These are phyloP conservation scores for Diploscapter pachys DNA, from an alignment of 1,140 invertebrate species.

Conservation along the genomic window DNA sequence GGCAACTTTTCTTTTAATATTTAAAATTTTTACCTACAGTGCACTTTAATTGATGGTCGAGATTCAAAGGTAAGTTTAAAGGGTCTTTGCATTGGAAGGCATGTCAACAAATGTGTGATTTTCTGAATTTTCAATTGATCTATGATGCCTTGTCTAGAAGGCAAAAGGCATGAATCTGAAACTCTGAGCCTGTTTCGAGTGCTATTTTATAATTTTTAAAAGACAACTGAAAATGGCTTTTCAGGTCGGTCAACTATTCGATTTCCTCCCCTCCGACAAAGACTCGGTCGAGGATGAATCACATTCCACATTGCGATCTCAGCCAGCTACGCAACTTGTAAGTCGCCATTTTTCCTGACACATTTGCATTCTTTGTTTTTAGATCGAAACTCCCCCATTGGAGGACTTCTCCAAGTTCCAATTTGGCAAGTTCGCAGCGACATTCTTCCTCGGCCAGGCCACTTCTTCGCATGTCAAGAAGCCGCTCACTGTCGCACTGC, in stretches of 20 bases:
- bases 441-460: conserved; percentile 93
- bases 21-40: conserved; percentile 7
- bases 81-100: background rate
- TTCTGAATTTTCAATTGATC: background rate
- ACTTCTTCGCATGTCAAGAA: conserved; percentile 88
- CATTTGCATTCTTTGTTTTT: background rate
- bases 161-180: too few relatives aligned
- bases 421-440: conserved; percentile 95
- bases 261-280: conserved; percentile 77
- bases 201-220: background rate
- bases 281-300: too few relatives aligned
- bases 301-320: conserved; percentile 4
- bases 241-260: conserved; percentile 89
- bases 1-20: too few relatives aligned
- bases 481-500: conserved; percentile 83
- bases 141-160: too few relatives aligned
- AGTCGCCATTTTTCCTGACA: too few relatives aligned
- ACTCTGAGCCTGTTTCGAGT: background rate
- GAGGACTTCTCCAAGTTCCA: conserved; percentile 93
- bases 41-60: conserved; percentile 18
- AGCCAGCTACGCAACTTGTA: background rate
- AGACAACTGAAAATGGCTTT: conserved; percentile 7
- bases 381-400: conserved; percentile 18
- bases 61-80: conserved; percentile 20
- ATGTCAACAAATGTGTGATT: background rate